Evolutionary conservation across 2,888 invertebrate species (phyloP).

Genomic region (Schizotus pectinicornis): DNA sequence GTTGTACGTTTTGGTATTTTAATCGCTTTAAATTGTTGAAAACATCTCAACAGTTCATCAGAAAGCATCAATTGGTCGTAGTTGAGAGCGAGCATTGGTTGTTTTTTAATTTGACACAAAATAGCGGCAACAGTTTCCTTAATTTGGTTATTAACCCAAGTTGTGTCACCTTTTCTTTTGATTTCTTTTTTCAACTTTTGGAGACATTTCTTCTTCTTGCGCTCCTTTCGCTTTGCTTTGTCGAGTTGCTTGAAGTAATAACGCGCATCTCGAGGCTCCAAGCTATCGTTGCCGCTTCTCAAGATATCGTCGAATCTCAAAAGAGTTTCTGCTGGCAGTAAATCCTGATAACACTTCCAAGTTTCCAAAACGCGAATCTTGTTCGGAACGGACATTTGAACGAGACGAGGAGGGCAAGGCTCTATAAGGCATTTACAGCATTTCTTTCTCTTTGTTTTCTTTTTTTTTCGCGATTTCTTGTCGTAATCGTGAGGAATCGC

Average conservation of each 20-base stretch:
- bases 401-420: slow-evolving; percentile 48
- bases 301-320: slow-evolving; percentile 47
- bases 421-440: slow-evolving; percentile 36
- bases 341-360: slow-evolving; percentile 45
- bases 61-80: slow-evolving; percentile 49
- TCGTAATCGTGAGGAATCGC: slow-evolving; percentile 33
- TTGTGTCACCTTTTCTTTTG: slow-evolving; percentile 29
- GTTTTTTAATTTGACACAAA: slow-evolving; percentile 43
- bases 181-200: slow-evolving; percentile 29
- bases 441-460: slow-evolving; percentile 19
- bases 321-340: slow-evolving; percentile 43
- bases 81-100: slow-evolving; percentile 45
- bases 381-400: slow-evolving; percentile 47
- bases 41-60: slow-evolving; percentile 41
- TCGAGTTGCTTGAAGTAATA: slow-evolving; percentile 49
- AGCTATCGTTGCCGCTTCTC: slow-evolving; percentile 46
- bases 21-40: slow-evolving; percentile 29
- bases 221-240: slow-evolving; percentile 35
- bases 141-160: slow-evolving; percentile 37
- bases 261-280: slow-evolving; percentile 48
- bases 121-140: slow-evolving; percentile 36
- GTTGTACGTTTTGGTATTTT: slow-evolving; percentile 41
- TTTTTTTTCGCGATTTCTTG: slow-evolving; percentile 1
- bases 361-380: slow-evolving; percentile 45
- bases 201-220: slow-evolving; percentile 27